phyloP scores from a whole-genome alignment of 2,113 vertebrate genomes.

The Myotis yumanensis region DNA sequence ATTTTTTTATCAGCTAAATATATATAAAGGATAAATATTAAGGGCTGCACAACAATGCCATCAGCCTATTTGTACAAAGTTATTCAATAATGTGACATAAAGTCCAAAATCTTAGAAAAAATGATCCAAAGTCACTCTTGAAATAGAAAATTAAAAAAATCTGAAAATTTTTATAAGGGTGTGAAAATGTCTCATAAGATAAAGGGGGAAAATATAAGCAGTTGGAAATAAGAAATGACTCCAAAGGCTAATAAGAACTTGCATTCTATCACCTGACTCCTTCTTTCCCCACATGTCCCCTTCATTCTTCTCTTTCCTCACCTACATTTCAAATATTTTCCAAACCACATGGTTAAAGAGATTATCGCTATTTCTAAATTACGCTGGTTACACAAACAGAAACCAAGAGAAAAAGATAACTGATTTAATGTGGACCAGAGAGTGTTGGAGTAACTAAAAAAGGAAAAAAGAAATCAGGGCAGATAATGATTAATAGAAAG shows the following conservation, averaged over 20 bases:
- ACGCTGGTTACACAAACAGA: background rate
- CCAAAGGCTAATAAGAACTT: background rate
- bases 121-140: background rate
- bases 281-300: background rate
- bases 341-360: background rate
- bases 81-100: background rate
- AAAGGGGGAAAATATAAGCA: background rate
- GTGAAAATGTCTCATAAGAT: background rate
- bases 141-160: background rate
- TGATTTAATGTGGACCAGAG: background rate
- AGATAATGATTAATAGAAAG: background rate
- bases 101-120: background rate
- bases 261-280: background rate
- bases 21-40: background rate
- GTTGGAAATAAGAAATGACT: background rate
- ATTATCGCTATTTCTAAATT: background rate
- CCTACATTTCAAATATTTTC: background rate
- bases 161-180: background rate
- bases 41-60: background rate
- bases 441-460: background rate
- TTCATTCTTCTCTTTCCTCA: background rate
- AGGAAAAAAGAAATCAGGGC: background rate
- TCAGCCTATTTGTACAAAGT: background rate
- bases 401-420: background rate
- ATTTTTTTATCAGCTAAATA: background rate